A percentile compares a stretch with the other conserved stretches of the same genome.
Conservation (phyloP, 2,888 invertebrate species). For the Drosophila multiciliata region DNA sequence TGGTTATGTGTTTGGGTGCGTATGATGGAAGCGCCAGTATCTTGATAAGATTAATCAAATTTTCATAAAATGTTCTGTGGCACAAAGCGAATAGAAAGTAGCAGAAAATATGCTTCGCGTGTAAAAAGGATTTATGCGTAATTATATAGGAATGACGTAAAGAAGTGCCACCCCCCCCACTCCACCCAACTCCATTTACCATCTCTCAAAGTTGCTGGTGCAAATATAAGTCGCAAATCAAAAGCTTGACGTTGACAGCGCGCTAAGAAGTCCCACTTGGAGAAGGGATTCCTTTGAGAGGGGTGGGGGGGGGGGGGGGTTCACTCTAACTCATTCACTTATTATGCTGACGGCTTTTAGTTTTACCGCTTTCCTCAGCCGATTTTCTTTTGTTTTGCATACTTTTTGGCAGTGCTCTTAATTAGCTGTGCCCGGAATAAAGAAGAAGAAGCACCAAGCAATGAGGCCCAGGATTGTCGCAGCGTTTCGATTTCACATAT, state of each 20-base stretch:
- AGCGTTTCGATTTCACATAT: conserved; percentile 10
- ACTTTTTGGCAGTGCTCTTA: conserved; percentile 62
- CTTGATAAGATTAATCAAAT: conserved; percentile 85
- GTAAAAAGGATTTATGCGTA: conserved; percentile 81
- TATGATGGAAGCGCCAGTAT: conserved; percentile 60
- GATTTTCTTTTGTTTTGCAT: conserved; percentile 63
- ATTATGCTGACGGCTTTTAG: conserved; percentile 43
- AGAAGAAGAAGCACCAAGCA: conserved; percentile 1
- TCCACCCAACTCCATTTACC: not conserved
- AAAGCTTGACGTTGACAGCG: conserved; percentile 64
- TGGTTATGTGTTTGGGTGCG: conserved; percentile 51
- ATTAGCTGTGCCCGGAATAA: conserved; percentile 50
- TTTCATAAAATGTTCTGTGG: conserved; percentile 82
- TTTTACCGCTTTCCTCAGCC: conserved; percentile 26
- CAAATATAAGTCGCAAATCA: conserved; percentile 61
- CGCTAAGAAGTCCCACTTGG: conserved; percentile 50
- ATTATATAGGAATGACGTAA: conserved; percentile 80
- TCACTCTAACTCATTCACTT: conserved; percentile 3
- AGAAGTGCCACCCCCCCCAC: conserved; percentile 28
- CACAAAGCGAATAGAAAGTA: conserved; percentile 61
- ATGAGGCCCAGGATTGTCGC: conserved; percentile 5
- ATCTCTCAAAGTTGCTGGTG: conserved; percentile 34
- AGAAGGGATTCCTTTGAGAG: conserved; percentile 8
- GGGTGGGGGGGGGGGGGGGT: not conserved
- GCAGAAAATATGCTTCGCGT: conserved; percentile 79